These are phyloP conservation scores for Mergus octosetaceus DNA, from an alignment of 2,797 vertebrate genomes.

Conservation along the genomic window DNA sequence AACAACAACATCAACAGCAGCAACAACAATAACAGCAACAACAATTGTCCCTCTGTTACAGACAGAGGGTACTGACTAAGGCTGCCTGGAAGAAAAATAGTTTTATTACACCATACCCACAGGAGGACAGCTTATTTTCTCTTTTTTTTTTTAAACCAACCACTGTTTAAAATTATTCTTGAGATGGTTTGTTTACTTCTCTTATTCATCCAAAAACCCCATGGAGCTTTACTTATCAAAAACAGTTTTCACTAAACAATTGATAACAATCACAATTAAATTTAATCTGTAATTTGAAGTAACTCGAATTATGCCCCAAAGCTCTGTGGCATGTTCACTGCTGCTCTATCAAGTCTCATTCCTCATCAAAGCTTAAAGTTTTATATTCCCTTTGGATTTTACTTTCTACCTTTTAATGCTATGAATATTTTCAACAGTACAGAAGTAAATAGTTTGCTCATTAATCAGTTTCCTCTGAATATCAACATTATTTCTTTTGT, in stretches of 20 bases:
- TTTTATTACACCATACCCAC: background rate
- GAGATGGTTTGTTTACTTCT: slow-evolving; percentile 31
- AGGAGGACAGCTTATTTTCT: background rate
- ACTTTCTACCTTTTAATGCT: background rate
- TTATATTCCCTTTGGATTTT: slow-evolving; percentile 21
- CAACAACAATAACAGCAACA: background rate
- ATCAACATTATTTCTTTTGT: background rate
- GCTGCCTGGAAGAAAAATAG: background rate
- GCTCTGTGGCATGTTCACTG: slow-evolving; percentile 32
- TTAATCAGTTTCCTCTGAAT: slow-evolving; percentile 24
- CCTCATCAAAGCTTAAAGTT: slow-evolving; percentile 46
- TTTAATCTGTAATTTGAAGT: slow-evolving; percentile 45
- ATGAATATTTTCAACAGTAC: background rate
- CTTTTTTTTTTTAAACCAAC: background rate
- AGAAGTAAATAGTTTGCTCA: slow-evolving; percentile 48
- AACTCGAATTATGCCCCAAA: slow-evolving; percentile 45
- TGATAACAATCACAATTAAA: slow-evolving; percentile 58
- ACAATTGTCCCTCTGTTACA: background rate
- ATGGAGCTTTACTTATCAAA: slow-evolving; percentile 35
- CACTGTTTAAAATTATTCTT: slow-evolving; percentile 11
- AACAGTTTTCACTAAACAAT: background rate
- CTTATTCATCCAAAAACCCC: slow-evolving; percentile 7
- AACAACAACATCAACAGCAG: too few relatives aligned
- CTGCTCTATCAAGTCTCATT: slow-evolving; percentile 46
- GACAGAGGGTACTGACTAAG: background rate